Percentiles rank a stretch among this genome's conserved stretches.
Conservation (phyloP, 2,113 vertebrate genomes). For the Mixornis gularis region DNA sequence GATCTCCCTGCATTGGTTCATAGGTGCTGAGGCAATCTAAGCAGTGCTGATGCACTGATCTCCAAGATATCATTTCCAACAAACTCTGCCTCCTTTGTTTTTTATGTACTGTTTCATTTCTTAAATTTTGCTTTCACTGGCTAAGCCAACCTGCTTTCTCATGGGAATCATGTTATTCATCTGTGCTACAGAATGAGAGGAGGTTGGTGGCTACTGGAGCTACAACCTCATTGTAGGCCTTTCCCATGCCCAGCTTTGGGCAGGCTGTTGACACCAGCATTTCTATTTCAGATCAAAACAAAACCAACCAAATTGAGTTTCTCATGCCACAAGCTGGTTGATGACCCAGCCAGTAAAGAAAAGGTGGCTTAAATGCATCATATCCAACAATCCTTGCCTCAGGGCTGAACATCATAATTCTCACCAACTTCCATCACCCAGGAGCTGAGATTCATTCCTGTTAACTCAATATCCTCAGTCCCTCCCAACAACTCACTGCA, state of each 20-base stretch:
- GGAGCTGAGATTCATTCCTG: slow-evolving; percentile 38
- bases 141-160: slow-evolving; percentile 49
- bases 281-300: slow-evolving; percentile 46
- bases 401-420: slow-evolving; percentile 22
- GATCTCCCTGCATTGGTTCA: slow-evolving; percentile 63
- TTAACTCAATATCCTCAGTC: not conserved
- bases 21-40: slow-evolving; percentile 62
- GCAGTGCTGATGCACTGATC: slow-evolving; percentile 59
- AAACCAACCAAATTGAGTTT: slow-evolving; percentile 6
- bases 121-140: slow-evolving; percentile 53
- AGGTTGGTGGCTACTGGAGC: slow-evolving; percentile 18
- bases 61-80: slow-evolving; percentile 50
- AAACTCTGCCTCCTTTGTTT: slow-evolving; percentile 56
- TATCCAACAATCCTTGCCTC: slow-evolving; percentile 11
- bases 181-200: slow-evolving; percentile 27
- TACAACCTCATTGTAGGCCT: slow-evolving; percentile 26
- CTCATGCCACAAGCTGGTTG: slow-evolving; percentile 8
- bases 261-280: slow-evolving; percentile 60
- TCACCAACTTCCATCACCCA: not conserved
- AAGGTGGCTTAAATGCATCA: slow-evolving; percentile 19
- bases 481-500: slow-evolving; percentile 2
- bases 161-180: slow-evolving; percentile 31
- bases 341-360: slow-evolving; percentile 9
- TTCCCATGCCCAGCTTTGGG: slow-evolving; percentile 41
- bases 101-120: slow-evolving; percentile 55